Conservation (phyloP, 2,113 vertebrate species). For the Sturnira hondurensis region DNA sequence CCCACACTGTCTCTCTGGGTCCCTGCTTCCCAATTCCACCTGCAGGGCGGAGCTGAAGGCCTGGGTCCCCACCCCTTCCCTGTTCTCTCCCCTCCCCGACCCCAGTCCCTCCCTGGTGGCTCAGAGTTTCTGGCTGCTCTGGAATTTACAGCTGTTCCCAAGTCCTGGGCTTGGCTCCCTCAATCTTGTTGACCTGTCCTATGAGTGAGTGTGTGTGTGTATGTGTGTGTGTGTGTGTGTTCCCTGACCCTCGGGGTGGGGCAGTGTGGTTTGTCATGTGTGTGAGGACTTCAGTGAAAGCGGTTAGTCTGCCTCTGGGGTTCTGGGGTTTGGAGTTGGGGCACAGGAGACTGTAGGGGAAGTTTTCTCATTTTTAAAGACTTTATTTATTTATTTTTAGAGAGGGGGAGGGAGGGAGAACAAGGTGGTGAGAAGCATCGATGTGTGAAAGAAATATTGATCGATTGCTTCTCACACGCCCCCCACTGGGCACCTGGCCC, state of each 20-base stretch:
- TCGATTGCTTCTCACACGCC: too few species aligned
- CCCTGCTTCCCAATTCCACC: neutral
- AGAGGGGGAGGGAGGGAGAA: too few species aligned
- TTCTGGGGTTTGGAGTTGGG: neutral
- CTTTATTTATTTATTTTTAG: too few species aligned
- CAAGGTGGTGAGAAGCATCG: too few species aligned
- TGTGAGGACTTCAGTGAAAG: neutral
- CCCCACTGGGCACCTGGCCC: too few species aligned
- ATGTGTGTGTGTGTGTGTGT: neutral
- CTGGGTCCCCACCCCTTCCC: neutral
- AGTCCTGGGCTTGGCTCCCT: neutral
- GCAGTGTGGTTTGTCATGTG: neutral
- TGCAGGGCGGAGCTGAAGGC: neutral
- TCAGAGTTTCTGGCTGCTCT: neutral
- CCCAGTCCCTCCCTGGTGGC: neutral
- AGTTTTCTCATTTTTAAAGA: neutral
- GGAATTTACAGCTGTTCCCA: neutral
- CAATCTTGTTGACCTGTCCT: neutral
- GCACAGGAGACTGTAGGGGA: neutral
- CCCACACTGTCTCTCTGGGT: neutral
- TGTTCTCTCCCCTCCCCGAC: neutral
- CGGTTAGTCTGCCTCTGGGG: neutral
- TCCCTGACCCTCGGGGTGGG: neutral
- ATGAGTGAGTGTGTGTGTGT: neutral
- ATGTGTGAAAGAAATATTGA: too few species aligned